Evolutionary conservation across 2,113 vertebrate species (phyloP).

Genomic region (Anhinga anhinga): DNA sequence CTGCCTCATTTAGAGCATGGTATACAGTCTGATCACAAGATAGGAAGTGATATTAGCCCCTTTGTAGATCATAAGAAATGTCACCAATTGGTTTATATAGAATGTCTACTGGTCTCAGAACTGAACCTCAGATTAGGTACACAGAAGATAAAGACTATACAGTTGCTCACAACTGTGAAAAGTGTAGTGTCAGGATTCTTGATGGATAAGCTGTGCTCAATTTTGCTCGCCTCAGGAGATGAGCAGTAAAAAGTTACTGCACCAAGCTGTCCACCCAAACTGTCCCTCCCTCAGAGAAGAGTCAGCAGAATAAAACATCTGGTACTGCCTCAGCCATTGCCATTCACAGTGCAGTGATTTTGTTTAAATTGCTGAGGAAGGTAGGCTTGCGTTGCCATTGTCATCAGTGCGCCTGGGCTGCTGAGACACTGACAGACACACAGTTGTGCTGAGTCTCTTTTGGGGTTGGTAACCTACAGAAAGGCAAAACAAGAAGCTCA

Average conservation of each 20-base stretch:
- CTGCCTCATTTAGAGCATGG: background rate
- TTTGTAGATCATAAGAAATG: background rate
- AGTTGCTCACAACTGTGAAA: background rate
- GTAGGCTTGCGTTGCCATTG: background rate
- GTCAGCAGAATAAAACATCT: constrained; percentile 6
- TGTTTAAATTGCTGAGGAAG: background rate
- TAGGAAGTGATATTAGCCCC: background rate
- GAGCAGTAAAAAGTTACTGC: background rate
- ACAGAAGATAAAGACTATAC: background rate
- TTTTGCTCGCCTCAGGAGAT: background rate
- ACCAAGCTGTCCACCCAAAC: background rate
- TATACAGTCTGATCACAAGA: background rate
- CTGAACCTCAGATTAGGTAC: background rate
- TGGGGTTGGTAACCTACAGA: background rate
- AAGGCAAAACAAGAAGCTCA: background rate
- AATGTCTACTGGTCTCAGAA: background rate
- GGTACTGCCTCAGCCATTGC: background rate
- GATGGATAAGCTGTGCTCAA: background rate
- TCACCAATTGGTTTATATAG: background rate
- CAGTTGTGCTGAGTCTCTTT: background rate
- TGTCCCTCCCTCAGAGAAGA: background rate
- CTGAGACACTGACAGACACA: background rate
- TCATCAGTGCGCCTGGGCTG: background rate
- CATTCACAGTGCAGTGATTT: background rate
- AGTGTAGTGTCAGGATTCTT: background rate